Conservation (phyloP, 2,888 invertebrate species). For the Pilophorus perplexus region DNA sequence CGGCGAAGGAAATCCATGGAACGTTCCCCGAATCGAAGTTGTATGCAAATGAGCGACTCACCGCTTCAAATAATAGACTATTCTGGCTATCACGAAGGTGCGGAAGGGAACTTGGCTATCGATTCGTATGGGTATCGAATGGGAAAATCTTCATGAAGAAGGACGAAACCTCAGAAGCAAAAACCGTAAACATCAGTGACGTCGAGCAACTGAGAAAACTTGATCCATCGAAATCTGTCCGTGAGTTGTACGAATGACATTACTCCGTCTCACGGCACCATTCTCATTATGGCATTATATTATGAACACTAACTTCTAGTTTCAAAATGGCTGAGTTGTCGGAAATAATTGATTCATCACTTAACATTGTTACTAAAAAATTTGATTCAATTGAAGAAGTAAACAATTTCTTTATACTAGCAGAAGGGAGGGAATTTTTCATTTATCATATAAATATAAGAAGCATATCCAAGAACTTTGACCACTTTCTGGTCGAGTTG, state of each 20-base stretch:
- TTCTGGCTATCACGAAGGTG: not conserved
- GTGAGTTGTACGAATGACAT: not conserved
- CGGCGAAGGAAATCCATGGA: not conserved
- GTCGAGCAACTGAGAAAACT: not conserved
- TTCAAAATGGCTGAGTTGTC: not conserved
- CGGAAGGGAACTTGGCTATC: not conserved
- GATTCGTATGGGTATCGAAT: not conserved
- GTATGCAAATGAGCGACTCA: conserved; percentile 11
- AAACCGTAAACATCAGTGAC: not conserved
- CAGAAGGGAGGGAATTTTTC: not conserved
- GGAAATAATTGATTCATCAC: not conserved
- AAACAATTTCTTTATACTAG: not conserved
- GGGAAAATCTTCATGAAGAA: not conserved
- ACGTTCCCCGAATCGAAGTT: conserved; percentile 3
- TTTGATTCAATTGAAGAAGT: not conserved
- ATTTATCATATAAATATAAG: conserved; percentile 1
- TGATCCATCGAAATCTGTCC: not conserved
- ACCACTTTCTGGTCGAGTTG: not conserved
- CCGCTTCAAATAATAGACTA: not conserved
- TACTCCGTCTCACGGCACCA: too few species aligned
- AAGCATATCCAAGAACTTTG: not conserved
- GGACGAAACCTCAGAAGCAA: not conserved
- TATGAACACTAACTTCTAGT: not conserved
- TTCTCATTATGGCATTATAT: too few species aligned
- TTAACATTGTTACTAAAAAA: not conserved